A percentile compares a stretch with the other conserved stretches of the same genome.
phyloP scores from a whole-genome alignment of 2,797 vertebrate genomes.

The Eulemur coronatus region DNA sequence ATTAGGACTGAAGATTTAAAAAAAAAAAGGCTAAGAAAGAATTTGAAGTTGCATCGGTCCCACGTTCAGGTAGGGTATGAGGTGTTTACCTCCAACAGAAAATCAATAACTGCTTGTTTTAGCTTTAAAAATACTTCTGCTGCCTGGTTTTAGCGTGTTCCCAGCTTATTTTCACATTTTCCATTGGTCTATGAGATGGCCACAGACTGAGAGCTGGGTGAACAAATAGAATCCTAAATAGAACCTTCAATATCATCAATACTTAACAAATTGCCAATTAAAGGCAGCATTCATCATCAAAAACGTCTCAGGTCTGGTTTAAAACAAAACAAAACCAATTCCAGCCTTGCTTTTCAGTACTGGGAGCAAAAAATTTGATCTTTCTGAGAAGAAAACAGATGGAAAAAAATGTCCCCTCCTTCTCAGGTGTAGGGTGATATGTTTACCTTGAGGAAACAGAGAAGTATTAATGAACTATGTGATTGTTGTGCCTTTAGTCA shows the following conservation, averaged over 20 bases:
- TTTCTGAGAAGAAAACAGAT: not conserved
- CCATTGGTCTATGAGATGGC: not conserved
- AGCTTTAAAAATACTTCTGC: slow-evolving; percentile 47
- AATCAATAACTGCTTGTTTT: slow-evolving; percentile 54
- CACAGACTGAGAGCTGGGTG: not conserved
- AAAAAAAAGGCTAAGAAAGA: not conserved
- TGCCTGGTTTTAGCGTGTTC: slow-evolving; percentile 12
- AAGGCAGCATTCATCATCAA: not conserved
- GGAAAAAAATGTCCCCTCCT: not conserved
- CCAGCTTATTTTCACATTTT: not conserved
- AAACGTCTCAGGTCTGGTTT: slow-evolving; percentile 17
- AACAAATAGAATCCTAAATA: slow-evolving; percentile 30
- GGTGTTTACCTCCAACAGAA: slow-evolving; percentile 25
- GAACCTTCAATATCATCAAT: slow-evolving; percentile 12
- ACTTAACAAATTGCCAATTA: not conserved
- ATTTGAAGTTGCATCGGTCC: too few relatives aligned
- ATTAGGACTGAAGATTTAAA: not conserved
- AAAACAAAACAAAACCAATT: not conserved
- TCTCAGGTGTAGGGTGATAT: not conserved
- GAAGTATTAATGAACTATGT: not conserved
- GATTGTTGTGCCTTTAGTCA: not conserved
- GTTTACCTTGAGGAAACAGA: not conserved
- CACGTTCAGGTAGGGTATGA: not conserved
- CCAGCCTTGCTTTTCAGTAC: not conserved
- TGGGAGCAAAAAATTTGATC: not conserved